These are phyloP conservation scores for Petrocephalus zakoni DNA, from an alignment of 2,113 vertebrate genomes.

Conservation along the genomic window DNA sequence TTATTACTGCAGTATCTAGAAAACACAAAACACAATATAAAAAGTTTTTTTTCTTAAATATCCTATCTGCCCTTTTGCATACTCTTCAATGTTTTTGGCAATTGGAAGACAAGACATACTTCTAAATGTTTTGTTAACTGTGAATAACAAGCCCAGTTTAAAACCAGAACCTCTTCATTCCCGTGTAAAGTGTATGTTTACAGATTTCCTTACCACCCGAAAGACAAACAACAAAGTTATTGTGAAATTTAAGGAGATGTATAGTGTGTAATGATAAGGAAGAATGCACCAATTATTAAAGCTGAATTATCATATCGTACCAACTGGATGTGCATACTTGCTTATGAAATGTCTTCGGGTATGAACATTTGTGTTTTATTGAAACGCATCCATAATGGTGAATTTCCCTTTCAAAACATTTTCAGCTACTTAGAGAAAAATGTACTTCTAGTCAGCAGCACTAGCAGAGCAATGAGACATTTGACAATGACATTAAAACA, in stretches of 20 bases:
- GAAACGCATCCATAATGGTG: background rate
- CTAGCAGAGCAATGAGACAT: background rate
- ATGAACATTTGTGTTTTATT: background rate
- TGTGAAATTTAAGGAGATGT: background rate
- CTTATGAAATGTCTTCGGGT: background rate
- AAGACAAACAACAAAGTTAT: background rate
- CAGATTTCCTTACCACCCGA: background rate
- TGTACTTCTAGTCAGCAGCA: background rate
- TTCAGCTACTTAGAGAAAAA: conserved; percentile 7
- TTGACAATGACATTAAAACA: conserved; percentile 29
- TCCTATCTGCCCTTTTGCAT: background rate
- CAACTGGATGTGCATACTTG: background rate
- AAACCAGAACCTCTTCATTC: background rate
- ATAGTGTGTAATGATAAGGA: background rate
- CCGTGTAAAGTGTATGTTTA: background rate
- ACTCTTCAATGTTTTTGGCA: background rate
- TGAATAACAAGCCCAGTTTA: background rate
- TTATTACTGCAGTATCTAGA: conserved; percentile 20
- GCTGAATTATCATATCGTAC: background rate
- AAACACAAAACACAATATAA: conserved; percentile 17
- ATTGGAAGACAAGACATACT: background rate
- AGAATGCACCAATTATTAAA: background rate
- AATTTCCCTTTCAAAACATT: conserved; percentile 3
- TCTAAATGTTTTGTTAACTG: no score
- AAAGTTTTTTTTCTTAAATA: background rate